Evolutionary conservation across 1,140 invertebrate genomes (phyloP).

Genomic region (Mizuhopecten yessoensis): DNA sequence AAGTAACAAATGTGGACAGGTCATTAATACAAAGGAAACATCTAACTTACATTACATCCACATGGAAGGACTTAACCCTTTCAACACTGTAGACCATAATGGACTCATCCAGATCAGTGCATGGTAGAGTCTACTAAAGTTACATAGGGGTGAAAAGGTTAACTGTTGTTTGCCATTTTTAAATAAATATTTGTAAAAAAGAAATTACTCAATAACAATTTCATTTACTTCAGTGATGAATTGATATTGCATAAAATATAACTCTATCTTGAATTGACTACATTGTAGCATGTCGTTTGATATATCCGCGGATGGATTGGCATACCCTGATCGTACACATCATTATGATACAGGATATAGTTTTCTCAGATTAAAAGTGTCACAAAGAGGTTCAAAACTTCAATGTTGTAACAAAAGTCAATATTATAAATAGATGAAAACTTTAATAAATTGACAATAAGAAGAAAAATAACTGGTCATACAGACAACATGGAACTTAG

Average conservation of each 20-base stretch:
- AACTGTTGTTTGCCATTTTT: background rate
- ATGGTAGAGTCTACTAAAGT: too few species aligned
- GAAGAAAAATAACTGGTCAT: background rate
- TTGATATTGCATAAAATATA: background rate
- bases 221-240: background rate
- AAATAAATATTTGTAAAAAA: background rate
- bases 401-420: background rate
- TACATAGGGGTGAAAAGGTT: too few species aligned
- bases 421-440: too few species aligned
- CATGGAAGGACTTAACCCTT: background rate
- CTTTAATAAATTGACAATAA: background rate
- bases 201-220: background rate
- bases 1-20: background rate
- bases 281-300: background rate
- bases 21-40: background rate
- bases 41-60: background rate
- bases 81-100: too few species aligned
- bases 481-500: background rate
- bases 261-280: conserved; percentile 2
- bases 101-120: too few species aligned
- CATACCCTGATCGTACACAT: background rate
- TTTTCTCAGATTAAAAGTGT: background rate
- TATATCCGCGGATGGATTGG: background rate
- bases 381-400: background rate
- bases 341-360: background rate